phyloP scores from a whole-genome alignment of 2,797 vertebrate species.

The Smutsia gigantea region DNA sequence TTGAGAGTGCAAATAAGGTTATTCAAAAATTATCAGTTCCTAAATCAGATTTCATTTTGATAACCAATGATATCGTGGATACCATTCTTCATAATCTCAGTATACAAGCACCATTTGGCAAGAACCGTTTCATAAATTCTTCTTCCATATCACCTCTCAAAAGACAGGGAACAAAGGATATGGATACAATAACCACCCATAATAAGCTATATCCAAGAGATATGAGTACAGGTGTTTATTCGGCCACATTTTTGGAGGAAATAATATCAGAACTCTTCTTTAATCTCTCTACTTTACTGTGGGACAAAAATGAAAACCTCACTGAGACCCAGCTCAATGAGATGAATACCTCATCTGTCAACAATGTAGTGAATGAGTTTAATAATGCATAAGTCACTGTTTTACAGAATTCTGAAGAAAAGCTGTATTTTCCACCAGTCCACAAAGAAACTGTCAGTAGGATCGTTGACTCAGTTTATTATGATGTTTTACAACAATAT shows the following conservation, averaged over 20 bases:
- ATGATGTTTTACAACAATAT: slow-evolving; percentile 66
- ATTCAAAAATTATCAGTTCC: slow-evolving; percentile 53
- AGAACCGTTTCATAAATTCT: neutral
- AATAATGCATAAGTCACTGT: slow-evolving; percentile 60
- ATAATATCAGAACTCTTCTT: slow-evolving; percentile 77
- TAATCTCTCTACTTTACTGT: slow-evolving; percentile 70
- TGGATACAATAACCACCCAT: neutral
- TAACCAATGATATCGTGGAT: slow-evolving; percentile 68
- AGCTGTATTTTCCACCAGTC: slow-evolving; percentile 62
- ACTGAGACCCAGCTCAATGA: slow-evolving; percentile 29
- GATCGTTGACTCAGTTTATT: slow-evolving; percentile 69
- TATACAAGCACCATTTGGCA: neutral
- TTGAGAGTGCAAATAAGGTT: neutral
- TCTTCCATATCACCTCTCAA: neutral
- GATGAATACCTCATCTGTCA: slow-evolving; percentile 63
- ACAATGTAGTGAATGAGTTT: slow-evolving; percentile 67
- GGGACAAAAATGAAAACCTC: slow-evolving; percentile 36
- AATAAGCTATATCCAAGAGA: neutral
- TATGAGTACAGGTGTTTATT: slow-evolving; percentile 58
- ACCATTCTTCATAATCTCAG: slow-evolving; percentile 70
- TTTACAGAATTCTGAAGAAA: slow-evolving; percentile 69
- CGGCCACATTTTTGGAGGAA: slow-evolving; percentile 77
- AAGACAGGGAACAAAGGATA: slow-evolving; percentile 31
- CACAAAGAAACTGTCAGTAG: slow-evolving; percentile 53
- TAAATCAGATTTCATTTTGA: slow-evolving; percentile 71